phyloP scores from a whole-genome alignment of 2,888 invertebrate species.

The Spatulosminthurus flaviceps region DNA sequence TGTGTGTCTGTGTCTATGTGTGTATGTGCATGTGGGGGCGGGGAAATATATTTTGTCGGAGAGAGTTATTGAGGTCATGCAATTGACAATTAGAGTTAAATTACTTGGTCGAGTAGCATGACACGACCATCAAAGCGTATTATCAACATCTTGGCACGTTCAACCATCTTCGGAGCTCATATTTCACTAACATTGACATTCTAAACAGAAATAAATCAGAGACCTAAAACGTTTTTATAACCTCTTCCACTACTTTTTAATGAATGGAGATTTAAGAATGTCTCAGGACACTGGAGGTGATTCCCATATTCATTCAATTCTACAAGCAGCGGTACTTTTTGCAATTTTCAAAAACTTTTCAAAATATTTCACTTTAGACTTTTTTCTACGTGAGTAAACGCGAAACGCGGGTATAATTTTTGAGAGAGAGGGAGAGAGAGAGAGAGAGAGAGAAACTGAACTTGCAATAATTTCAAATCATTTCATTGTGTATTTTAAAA shows the following conservation, averaged over 20 bases:
- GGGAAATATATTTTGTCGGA: not conserved
- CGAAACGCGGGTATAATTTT: too few relatives aligned
- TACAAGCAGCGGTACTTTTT: conserved; percentile 37
- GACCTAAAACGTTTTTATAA: conserved; percentile 20
- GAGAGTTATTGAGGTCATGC: conserved; percentile 44
- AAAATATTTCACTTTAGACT: not conserved
- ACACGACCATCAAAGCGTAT: conserved; percentile 44
- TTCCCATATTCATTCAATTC: conserved; percentile 39
- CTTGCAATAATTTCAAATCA: too few relatives aligned
- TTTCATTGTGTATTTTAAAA: too few relatives aligned
- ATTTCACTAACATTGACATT: conserved; percentile 49
- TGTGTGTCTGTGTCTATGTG: too few relatives aligned
- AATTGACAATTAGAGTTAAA: conserved; percentile 46
- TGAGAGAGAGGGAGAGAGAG: too few relatives aligned
- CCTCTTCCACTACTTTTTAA: conserved; percentile 30
- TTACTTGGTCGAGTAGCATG: conserved; percentile 45
- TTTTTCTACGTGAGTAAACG: too few relatives aligned
- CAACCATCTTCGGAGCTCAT: conserved; percentile 44
- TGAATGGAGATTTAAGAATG: conserved; percentile 43
- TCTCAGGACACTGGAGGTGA: conserved; percentile 42
- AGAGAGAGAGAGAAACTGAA: too few relatives aligned
- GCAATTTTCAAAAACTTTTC: not conserved
- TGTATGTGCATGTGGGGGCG: not conserved
- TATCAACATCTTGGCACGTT: conserved; percentile 51
- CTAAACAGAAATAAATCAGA: conserved; percentile 49